phyloP scores from a whole-genome alignment of 2,888 invertebrate species.

The Pristionchus fissidentatus region DNA sequence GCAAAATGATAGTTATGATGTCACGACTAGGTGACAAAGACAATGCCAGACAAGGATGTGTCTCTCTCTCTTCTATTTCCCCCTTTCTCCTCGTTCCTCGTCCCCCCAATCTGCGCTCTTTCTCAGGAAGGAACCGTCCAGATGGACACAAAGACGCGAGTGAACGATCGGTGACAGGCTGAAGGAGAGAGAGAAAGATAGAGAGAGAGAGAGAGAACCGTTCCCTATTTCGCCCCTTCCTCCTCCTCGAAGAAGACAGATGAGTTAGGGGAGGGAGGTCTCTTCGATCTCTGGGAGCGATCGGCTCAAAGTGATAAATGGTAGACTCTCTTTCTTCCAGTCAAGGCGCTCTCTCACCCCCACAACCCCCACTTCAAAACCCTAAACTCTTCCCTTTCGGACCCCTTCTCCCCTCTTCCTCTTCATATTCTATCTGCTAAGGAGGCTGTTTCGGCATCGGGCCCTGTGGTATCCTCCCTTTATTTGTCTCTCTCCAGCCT shows the following conservation, averaged over 20 bases:
- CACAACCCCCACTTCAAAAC: not conserved
- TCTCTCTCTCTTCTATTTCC: not conserved
- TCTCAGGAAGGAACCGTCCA: conserved; percentile 31
- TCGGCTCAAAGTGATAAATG: conserved; percentile 24
- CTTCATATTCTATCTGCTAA: too few relatives aligned
- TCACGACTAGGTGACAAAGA: too few relatives aligned
- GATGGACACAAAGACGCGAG: conserved; percentile 24
- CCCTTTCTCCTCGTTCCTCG: not conserved
- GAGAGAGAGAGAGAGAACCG: conserved; percentile 22
- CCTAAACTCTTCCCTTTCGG: not conserved
- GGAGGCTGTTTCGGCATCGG: too few relatives aligned
- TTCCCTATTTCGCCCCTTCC: not conserved
- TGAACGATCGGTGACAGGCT: conserved; percentile 37
- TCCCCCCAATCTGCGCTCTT: conserved; percentile 33
- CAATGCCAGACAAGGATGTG: not conserved
- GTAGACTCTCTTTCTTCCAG: not conserved
- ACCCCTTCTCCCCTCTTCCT: too few relatives aligned
- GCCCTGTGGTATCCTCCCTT: too few relatives aligned
- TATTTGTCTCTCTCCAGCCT: not conserved
- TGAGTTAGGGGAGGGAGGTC: not conserved
- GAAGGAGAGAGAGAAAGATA: too few relatives aligned
- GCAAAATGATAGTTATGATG: too few relatives aligned
- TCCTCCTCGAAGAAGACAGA: not conserved
- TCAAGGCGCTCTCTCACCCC: not conserved
- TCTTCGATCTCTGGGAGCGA: conserved; percentile 41